phyloP scores from a whole-genome alignment of 2,113 vertebrate genomes.

The Pomatostomus ruficeps region DNA sequence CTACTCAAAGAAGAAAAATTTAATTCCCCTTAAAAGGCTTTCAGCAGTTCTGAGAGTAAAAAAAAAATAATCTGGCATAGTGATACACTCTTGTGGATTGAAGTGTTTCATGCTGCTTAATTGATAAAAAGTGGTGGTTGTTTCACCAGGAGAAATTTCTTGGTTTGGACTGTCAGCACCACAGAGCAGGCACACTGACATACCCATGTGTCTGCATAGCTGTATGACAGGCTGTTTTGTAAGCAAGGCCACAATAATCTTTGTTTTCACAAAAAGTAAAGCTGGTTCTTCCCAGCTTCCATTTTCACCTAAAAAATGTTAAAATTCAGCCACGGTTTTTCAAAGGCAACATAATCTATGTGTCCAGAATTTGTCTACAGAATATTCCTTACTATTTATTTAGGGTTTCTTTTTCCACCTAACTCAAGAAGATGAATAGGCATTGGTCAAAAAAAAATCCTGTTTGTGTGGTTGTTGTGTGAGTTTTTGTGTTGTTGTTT shows the following conservation, averaged over 20 bases:
- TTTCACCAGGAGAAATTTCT: neutral
- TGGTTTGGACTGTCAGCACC: neutral
- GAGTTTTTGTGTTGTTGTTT: neutral
- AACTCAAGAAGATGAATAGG: neutral
- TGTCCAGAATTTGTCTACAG: neutral
- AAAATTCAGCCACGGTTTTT: neutral
- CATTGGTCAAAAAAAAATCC: neutral
- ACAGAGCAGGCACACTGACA: neutral
- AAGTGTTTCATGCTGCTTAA: neutral
- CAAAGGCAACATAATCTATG: neutral
- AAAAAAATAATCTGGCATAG: neutral
- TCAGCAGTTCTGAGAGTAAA: neutral
- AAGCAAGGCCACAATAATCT: neutral
- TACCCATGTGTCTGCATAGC: fast-evolving
- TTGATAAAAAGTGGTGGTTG: neutral
- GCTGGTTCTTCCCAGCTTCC: neutral
- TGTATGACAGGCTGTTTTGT: neutral
- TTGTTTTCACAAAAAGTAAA: neutral
- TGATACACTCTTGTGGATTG: neutral
- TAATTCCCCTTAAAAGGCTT: neutral
- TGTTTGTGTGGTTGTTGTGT: neutral
- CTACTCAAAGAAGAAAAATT: neutral
- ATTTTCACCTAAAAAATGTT: neutral
- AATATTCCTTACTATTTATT: neutral
- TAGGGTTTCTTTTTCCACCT: fast-evolving